Percentiles rank a stretch among this genome's conserved stretches.
Conservation (phyloP, 2,113 vertebrate species). For the Pomatorhinus ruficollis region DNA sequence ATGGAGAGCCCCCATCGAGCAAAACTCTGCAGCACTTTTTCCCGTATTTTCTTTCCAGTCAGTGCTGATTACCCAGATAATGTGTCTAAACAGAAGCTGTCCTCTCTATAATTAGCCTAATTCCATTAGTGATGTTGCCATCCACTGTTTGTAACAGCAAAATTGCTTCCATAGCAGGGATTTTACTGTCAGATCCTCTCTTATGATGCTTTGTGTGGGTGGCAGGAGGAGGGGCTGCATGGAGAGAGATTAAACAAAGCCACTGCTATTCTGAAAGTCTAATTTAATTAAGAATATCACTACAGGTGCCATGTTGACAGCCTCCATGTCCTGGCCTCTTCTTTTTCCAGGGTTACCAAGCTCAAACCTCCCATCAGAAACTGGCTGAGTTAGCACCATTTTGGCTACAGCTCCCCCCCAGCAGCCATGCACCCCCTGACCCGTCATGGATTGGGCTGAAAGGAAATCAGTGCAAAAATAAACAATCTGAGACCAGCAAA, state of each 20-base stretch:
- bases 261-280: constrained; percentile 68
- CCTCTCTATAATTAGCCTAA: constrained; percentile 77
- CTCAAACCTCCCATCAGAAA: constrained; percentile 13
- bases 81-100: constrained; percentile 76
- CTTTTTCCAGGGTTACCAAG: not conserved
- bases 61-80: constrained; percentile 74
- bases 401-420: not conserved
- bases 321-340: constrained; percentile 27
- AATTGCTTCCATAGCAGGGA: constrained; percentile 72
- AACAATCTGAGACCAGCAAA: constrained; percentile 24
- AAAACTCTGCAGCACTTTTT: constrained; percentile 61
- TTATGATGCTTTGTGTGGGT: constrained; percentile 70
- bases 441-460: not conserved
- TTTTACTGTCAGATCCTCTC: constrained; percentile 72
- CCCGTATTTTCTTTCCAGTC: constrained; percentile 71
- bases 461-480: constrained; percentile 26
- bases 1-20: constrained; percentile 49
- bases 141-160: constrained; percentile 72
- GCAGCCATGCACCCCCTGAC: not conserved
- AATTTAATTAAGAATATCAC: constrained; percentile 69
- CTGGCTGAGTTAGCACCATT: constrained; percentile 18
- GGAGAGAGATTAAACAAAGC: constrained; percentile 69
- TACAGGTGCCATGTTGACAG: constrained; percentile 62
- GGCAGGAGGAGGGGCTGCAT: constrained; percentile 62
- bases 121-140: constrained; percentile 76